Evolutionary conservation across 2,888 invertebrate genomes (phyloP).

Genomic region (Eupithecia inturbata): DNA sequence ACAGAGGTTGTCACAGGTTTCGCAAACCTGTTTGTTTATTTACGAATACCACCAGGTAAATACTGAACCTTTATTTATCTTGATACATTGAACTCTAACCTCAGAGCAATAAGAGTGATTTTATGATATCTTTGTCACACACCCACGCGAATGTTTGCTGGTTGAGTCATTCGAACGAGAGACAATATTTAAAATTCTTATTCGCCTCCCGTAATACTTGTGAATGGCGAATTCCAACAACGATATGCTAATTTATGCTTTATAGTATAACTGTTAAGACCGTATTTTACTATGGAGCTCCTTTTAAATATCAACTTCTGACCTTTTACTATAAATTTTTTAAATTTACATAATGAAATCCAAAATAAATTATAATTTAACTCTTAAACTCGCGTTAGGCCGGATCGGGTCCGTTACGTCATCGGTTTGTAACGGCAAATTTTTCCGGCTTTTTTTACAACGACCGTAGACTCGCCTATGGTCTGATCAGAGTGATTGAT

Average conservation of each 20-base stretch:
- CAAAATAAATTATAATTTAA: no score
- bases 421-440: no score
- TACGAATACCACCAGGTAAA: conserved; percentile 16
- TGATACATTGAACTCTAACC: conserved; percentile 28
- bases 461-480: no score
- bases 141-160: conserved; percentile 25
- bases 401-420: no score
- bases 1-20: neutral
- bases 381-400: no score
- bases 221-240: conserved; percentile 29
- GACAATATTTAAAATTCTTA: conserved; percentile 32
- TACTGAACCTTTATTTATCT: conserved; percentile 13
- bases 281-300: conserved; percentile 21
- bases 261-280: conserved; percentile 20
- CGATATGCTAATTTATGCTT: conserved; percentile 18
- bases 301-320: neutral
- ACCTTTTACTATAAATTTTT: neutral
- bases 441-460: no score
- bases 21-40: conserved; percentile 32
- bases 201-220: conserved; percentile 28
- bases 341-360: no score
- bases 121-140: conserved; percentile 25
- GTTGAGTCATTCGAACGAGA: conserved; percentile 29
- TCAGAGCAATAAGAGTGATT: conserved; percentile 27
- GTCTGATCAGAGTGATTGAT: no score